Base-by-base conservation (phyloP, 1,140 invertebrate species). In the Cylas formicarius region DNA sequence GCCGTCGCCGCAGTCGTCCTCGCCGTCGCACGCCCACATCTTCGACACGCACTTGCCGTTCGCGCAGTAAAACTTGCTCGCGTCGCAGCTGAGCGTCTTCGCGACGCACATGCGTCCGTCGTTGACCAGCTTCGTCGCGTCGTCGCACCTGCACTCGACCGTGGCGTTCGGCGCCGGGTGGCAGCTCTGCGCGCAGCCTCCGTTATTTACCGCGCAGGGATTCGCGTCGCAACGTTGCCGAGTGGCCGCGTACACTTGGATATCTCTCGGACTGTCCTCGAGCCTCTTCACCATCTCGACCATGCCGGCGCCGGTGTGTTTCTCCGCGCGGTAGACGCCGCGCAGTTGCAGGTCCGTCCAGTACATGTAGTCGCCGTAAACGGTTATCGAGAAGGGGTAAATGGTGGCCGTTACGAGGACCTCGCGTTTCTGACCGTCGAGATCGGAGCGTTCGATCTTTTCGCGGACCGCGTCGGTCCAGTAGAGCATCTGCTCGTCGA, bases 401-500 rank as follows among this genome's bases (percentile, higher is more conserved):
- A 96, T 94, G 0, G 92, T 94, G 0, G 90, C 90, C 0, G 81
- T 79, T 29, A 94, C 80, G 0, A 94, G 65, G 2, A 90, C 72
- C 67, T 89, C 77, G 4, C 83, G 63, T 23, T 80, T 77, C 10
- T 73, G 78, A 2, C 95, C 95, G 63, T 97, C 83, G 4, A 97
- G 65, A 63, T 86, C 83, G 0, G 89, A 86, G 13, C 92, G 70
- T 72, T 99, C 96, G 49, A 99, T 98, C 66, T 97, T 97, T 63
- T 99, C 93, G 21, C 90, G 71, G 0, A 95, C 87, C 0, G 94
- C 93, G 68, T 99, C 96, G 0, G 94, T 96, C 94, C 95, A 99
- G 60, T 98, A 99, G 0, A 99, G 67, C 74, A 90, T 92, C 13
- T 82, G 75, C 16, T 97, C 92, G 17, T 96, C 90, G 60, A 92